Evolutionary conservation across 2,797 vertebrate species (phyloP).

Genomic region (Forpus xanthops): DNA sequence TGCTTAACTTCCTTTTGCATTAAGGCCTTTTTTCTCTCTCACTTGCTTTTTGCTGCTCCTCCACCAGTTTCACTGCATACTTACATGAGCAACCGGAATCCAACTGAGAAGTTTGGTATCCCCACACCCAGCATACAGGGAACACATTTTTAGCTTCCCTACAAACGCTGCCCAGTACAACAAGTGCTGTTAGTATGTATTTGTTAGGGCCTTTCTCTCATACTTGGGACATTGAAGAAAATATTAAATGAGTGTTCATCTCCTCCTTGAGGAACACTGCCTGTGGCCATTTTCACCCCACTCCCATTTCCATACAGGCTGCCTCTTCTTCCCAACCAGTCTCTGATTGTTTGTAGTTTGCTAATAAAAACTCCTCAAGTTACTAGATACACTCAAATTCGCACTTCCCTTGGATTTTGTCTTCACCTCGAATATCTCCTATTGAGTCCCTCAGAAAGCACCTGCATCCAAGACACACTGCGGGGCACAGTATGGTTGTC

Average conservation of each 20-base stretch:
- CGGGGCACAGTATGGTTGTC: rapidly evolving
- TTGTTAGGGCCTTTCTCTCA: not conserved
- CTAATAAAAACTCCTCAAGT: not conserved
- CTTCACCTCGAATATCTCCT: not conserved
- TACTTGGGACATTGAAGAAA: not conserved
- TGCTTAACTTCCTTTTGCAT: too few relatives aligned
- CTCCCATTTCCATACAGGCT: not conserved
- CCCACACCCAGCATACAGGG: too few relatives aligned
- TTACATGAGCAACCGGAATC: too few relatives aligned
- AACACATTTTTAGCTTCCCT: too few relatives aligned
- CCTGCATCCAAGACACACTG: rapidly evolving
- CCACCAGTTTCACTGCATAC: too few relatives aligned
- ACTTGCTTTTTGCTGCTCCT: too few relatives aligned
- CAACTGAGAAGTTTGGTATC: too few relatives aligned
- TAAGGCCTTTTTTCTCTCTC: too few relatives aligned
- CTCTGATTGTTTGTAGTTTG: not conserved
- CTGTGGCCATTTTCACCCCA: not conserved
- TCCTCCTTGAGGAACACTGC: not conserved
- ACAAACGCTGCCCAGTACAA: rapidly evolving
- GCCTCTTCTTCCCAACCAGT: not conserved
- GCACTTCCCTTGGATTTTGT: not conserved
- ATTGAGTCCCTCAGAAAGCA: not conserved
- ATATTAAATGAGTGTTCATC: not conserved
- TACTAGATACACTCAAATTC: not conserved
- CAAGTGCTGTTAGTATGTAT: rapidly evolving